Evolutionary conservation across 1,140 invertebrate genomes (phyloP).

Genomic region (Plutomurus gul): DNA sequence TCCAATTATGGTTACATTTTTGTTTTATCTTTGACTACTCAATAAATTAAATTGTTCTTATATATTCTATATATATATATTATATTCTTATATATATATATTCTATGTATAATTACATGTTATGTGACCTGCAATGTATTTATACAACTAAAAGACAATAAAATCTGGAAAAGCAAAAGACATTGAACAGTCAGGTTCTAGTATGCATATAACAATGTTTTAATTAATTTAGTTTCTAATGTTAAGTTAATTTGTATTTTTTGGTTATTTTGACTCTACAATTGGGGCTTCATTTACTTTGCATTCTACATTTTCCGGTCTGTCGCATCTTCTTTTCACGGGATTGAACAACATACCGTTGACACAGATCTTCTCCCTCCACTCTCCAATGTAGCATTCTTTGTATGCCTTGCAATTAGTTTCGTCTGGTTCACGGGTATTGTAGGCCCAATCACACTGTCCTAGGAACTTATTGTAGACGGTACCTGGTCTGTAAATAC

Average conservation of each 20-base stretch:
- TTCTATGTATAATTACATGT: too few species aligned
- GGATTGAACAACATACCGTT: constrained; percentile 71
- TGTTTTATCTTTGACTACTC: too few species aligned
- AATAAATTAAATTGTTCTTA: too few species aligned
- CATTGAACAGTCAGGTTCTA: too few species aligned
- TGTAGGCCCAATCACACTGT: constrained; percentile 43
- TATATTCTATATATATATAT: too few species aligned
- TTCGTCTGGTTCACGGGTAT: background rate
- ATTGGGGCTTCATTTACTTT: background rate
- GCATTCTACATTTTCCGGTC: constrained; percentile 65
- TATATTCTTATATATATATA: too few species aligned
- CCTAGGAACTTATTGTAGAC: constrained; percentile 42
- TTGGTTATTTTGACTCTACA: background rate
- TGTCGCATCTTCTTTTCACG: constrained; percentile 64
- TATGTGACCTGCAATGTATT: too few species aligned
- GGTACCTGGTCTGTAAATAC: constrained; percentile 36
- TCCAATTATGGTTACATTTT: too few species aligned
- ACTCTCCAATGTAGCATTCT: background rate
- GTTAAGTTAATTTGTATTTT: background rate
- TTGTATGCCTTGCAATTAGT: background rate
- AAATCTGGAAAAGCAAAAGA: too few species aligned
- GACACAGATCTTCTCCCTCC: constrained; percentile 60
- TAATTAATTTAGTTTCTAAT: background rate
- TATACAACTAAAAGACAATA: too few species aligned
- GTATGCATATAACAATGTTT: too few species aligned